Percentiles rank a stretch among this genome's conserved stretches.
These are phyloP conservation scores for Erpetoichthys calabaricus DNA, from an alignment of 2,797 vertebrate species.

Conservation along the genomic window DNA sequence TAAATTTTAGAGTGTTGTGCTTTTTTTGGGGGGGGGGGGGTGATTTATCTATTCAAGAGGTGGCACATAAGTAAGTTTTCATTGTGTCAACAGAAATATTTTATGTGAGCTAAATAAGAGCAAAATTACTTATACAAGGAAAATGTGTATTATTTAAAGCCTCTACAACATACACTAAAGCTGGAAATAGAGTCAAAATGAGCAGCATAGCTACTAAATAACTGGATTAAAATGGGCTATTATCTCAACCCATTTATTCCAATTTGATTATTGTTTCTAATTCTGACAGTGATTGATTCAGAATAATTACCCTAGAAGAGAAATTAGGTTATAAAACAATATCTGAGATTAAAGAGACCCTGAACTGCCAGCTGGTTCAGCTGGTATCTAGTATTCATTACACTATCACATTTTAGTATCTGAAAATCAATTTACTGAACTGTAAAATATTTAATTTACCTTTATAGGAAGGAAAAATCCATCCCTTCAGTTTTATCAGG, in stretches of 20 bases:
- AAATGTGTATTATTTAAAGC: no score
- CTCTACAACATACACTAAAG: neutral
- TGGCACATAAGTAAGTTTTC: no score
- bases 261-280: constrained; percentile 49
- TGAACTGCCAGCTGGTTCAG: constrained; percentile 29
- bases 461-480: neutral
- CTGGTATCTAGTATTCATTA: constrained; percentile 28
- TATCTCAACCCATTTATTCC: constrained; percentile 34
- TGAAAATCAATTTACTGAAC: constrained; percentile 26
- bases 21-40: no score
- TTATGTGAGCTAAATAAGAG: no score
- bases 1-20: no score
- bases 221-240: constrained; percentile 12
- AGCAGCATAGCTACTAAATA: constrained; percentile 1
- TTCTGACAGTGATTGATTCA: constrained; percentile 58
- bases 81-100: no score
- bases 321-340: constrained; percentile 59
- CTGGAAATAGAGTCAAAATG: neutral
- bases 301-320: constrained; percentile 45
- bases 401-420: constrained; percentile 37
- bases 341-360: constrained; percentile 38
- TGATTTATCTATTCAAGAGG: no score
- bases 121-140: no score
- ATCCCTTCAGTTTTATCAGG: no score
- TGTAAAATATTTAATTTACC: neutral